Base-by-base conservation (phyloP, 2,113 vertebrate genomes). In the Phrynosoma blainvillii region DNA sequence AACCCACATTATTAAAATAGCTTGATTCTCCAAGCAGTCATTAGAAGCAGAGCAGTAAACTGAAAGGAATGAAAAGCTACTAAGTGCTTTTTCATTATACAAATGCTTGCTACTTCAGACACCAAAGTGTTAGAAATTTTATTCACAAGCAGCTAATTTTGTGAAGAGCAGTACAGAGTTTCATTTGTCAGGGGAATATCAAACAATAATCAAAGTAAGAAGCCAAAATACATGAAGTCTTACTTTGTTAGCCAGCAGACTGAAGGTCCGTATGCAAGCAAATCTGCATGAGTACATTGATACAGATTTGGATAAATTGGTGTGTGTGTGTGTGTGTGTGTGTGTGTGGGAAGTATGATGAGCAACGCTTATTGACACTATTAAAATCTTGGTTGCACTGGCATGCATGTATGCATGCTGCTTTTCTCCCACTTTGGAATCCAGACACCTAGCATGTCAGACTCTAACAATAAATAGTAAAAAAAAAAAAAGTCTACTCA, bases 281-380 rank as follows among this genome's bases (percentile, higher is more conserved):
- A 96, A 94, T 88, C 95, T 91, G 94, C 93, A 93, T 93, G 94
- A 95, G 90, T 87, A 96, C 92, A 93, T 89, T 82, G 92, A 92
- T 93, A 93, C 91, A 70, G 87, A 66, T 82, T 94, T 88, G 94
- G 89, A 93, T 94, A 94, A 70, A 47, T 95, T 93, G 91, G 87
- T 74, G 56, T 13, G 27, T n/a, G 12, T n/a, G 82, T 1, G 66
- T 23, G 87, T 74, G 56, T 13, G 27, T n/a, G 12, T n/a, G 82
- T 1, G 66, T 23, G 70, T 36, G 11, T 36, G 42, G 40, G 32
- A 83, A 68, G 93, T 94, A 88, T 89, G 95, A 95, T 87, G 95
- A 95, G 95, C 93, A 95, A 94, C 95, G 95, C 96, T 94, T 96
- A 95, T 84, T 96, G 96, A 96, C 95, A 96, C 93, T 94, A 95